These are phyloP conservation scores for Ramphastos sulfuratus DNA, from an alignment of 2,113 vertebrate species.

Conservation along the genomic window DNA sequence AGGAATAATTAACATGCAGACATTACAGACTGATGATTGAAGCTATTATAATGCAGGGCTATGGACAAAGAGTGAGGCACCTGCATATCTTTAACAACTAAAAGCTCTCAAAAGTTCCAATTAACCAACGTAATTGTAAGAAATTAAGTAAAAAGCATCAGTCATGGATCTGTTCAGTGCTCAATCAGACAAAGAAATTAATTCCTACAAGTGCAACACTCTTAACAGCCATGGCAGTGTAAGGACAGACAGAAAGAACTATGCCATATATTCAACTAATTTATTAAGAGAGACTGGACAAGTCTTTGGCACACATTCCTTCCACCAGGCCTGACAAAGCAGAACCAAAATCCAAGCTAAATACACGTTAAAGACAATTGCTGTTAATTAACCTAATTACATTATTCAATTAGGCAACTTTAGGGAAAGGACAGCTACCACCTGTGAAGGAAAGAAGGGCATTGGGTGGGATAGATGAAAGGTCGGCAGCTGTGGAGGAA, in stretches of 20 bases:
- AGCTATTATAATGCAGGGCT: not conserved
- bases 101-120: constrained; percentile 39
- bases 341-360: not conserved
- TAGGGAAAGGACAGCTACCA: not conserved
- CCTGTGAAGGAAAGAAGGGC: not conserved
- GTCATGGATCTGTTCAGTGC: not conserved
- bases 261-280: not conserved
- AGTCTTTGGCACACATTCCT: not conserved
- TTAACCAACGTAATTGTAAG: constrained; percentile 8
- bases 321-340: not conserved
- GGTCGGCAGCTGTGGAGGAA: not conserved
- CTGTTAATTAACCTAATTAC: not conserved
- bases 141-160: constrained; percentile 16
- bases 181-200: not conserved
- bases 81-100: not conserved
- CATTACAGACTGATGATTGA: not conserved
- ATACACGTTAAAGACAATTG: not conserved
- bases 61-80: not conserved
- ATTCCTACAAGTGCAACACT: not conserved
- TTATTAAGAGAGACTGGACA: not conserved
- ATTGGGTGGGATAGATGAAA: not conserved
- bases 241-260: not conserved
- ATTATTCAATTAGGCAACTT: not conserved
- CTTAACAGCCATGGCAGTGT: not conserved
- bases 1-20: constrained; percentile 38